Conservation (phyloP, 2,113 vertebrate genomes). For the Coptodon rendalli region DNA sequence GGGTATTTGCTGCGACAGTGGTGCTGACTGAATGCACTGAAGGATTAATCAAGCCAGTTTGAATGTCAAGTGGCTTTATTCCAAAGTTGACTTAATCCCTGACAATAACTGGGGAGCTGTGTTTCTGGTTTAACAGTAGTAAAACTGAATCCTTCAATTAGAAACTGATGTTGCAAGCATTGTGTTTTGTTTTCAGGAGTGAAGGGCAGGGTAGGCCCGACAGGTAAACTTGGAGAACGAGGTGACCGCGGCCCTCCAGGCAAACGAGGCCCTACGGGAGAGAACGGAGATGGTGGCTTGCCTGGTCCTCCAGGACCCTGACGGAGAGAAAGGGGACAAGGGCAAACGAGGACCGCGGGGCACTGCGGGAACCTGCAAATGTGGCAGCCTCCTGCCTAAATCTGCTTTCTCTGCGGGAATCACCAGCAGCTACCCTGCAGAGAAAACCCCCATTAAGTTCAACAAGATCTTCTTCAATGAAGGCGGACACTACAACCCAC, state of each 20-base stretch:
- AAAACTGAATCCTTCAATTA: neutral
- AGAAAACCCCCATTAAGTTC: slow-evolving; percentile 87
- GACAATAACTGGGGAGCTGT: neutral
- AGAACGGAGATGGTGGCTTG: slow-evolving; percentile 75
- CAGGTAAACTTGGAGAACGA: slow-evolving; percentile 83
- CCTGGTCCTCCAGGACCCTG: slow-evolving; percentile 70
- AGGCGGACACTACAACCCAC: slow-evolving; percentile 88
- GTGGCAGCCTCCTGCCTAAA: slow-evolving; percentile 87
- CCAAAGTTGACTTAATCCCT: slow-evolving; percentile 7
- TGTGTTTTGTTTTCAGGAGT: slow-evolving; percentile 76
- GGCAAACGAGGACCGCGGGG: slow-evolving; percentile 81
- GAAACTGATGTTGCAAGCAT: neutral
- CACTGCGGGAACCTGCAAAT: slow-evolving; percentile 81
- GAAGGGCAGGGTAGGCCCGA: slow-evolving; percentile 84
- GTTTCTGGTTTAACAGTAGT: neutral
- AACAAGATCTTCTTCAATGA: slow-evolving; percentile 95
- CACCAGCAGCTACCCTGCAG: slow-evolving; percentile 92
- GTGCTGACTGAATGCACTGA: neutral
- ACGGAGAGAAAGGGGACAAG: slow-evolving; percentile 75
- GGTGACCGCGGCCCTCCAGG: slow-evolving; percentile 86
- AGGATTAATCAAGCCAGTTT: neutral
- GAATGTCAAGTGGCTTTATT: neutral
- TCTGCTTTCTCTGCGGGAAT: slow-evolving; percentile 95
- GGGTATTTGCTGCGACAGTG: neutral
- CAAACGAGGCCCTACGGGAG: slow-evolving; percentile 85